Base-by-base conservation (phyloP, 2,888 invertebrate species). In the Andrena fulva region DNA sequence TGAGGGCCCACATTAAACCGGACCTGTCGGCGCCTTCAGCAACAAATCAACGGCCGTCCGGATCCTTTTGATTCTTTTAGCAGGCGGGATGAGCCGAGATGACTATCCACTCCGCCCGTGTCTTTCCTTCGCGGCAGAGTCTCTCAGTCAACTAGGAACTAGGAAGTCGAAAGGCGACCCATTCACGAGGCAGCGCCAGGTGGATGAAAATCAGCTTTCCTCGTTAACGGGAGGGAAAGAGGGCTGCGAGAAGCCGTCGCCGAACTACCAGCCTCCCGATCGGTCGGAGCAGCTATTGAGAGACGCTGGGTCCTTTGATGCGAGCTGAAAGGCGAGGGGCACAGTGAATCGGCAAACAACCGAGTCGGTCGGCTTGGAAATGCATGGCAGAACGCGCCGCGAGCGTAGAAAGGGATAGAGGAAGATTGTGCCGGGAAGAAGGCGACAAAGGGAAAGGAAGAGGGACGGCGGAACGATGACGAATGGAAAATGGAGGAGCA, bases 401-500 rank as follows among this genome's bases (percentile, higher is more conserved):
- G 35, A 50, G 50, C 16, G 52, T 8, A n/a, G 64, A 12, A 35
- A 48, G 20, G 63, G 60, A 31, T 42, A 42, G 42, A 42, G 42
- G 42, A 42, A 5, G 42, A 42, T 42, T 42, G 42, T 5, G n/a
- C 16, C 20, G 35, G 33, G 35, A 27, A 69, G 24, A 27, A 33
- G 48, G 16, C 27, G 42, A 54, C 4, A 12, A 16, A 35, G 68
- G 29, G 56, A 54, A 50, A 68, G 24, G 50, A 31, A 42, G 54
- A 54, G 52, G 56, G 71, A 60, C 62, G 56, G 64, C 62, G 77
- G 76, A 42, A 89, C 80, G 89, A 90, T 86, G 90, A 89, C 85
- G 82, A 90, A 87, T 87, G 84, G 82, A 85, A 87, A 87, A 80
- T 76, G 75, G 79, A 75, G 78, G 73, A 76, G 82, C 73, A 70